These are phyloP conservation scores for Orchesella cincta DNA, from an alignment of 1,140 invertebrate species.

Conservation along the genomic window DNA sequence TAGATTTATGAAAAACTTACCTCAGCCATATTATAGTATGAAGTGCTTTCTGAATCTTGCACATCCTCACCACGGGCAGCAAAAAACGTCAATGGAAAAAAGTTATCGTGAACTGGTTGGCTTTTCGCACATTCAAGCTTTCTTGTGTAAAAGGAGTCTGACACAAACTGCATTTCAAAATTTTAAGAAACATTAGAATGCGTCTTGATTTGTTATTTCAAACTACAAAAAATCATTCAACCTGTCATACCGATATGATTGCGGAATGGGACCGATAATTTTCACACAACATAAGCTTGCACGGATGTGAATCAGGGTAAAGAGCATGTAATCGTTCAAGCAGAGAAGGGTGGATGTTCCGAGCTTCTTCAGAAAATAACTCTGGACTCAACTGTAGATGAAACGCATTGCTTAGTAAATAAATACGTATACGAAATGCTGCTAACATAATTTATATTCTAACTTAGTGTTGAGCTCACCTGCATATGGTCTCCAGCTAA, in stretches of 20 bases:
- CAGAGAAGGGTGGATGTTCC: constrained; percentile 75
- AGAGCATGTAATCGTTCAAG: constrained; percentile 78
- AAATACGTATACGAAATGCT: not conserved
- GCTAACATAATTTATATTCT: constrained; percentile 26
- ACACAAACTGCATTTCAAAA: constrained; percentile 45
- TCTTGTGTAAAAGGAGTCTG: constrained; percentile 48
- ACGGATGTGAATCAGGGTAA: constrained; percentile 73
- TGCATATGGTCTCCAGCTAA: constrained; percentile 89
- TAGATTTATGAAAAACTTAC: constrained; percentile 56
- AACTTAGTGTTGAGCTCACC: constrained; percentile 60
- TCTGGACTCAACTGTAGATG: constrained; percentile 67
- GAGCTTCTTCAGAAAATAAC: constrained; percentile 76
- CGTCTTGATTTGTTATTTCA: not conserved
- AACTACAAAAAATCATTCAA: not conserved
- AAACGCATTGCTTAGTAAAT: constrained; percentile 24
- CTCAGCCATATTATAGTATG: constrained; percentile 82
- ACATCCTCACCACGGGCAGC: constrained; percentile 76
- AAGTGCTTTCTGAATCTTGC: constrained; percentile 76
- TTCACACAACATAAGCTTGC: constrained; percentile 79
- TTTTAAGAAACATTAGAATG: not conserved
- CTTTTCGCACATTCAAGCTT: constrained; percentile 45
- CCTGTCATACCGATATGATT: constrained; percentile 65
- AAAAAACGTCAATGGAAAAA: constrained; percentile 70
- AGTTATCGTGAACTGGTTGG: constrained; percentile 44
- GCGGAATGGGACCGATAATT: constrained; percentile 84